Evolutionary conservation across 2,888 invertebrate genomes (phyloP), one percentile per base, ranked within the genome.

Genomic region (Lasioglossum lativentre): DNA sequence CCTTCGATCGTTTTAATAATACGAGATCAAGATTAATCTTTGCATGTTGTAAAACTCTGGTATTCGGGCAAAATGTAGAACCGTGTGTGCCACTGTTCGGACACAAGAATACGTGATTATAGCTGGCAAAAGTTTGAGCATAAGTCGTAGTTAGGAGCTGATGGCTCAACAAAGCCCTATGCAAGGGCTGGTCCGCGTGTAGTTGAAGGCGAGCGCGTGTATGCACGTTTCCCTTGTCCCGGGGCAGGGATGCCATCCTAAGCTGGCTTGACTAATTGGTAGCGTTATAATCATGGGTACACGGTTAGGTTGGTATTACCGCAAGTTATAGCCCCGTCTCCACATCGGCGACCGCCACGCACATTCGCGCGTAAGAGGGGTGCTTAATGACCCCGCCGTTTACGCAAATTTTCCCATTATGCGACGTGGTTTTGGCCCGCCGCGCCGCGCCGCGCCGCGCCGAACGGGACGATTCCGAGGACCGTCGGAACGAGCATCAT

Each of bases 321-420:
- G 94, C 94, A 94, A 95, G 95, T 95, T 95, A 95, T 95, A 93
- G 94, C 92, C 92, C 88, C 90, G 91, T 89, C 90, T 86, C 90
- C 89, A 85, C 88, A 87, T 90, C 86, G 89, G 89, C 87, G 87
- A 87, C 92, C 90, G 87, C 87, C 90, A 89, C 90, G 90, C 91
- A 90, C 91, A 89, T 89, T 89, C 90, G 89, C 88, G 89, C 90
- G 91, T 90, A 89, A 84, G 90, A 88, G 88, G 86, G 90, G 85
- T 92, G 93, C 94, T 94, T 95, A 95, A 95, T 95, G 95, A 94
- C 94, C 94, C 92, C 93, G 92, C 92, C 95, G 94, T 95, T 95
- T 95, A 95, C 95, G 95, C 95, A 95, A 95, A 95, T 95, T 95
- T 95, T 94, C 94, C 95, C 94, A 95, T 95, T 95, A 95, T 93